Evolutionary conservation across 1,140 invertebrate genomes (phyloP), one percentile per base, ranked within the genome.

Genomic region (Centruroides sculpturatus): DNA sequence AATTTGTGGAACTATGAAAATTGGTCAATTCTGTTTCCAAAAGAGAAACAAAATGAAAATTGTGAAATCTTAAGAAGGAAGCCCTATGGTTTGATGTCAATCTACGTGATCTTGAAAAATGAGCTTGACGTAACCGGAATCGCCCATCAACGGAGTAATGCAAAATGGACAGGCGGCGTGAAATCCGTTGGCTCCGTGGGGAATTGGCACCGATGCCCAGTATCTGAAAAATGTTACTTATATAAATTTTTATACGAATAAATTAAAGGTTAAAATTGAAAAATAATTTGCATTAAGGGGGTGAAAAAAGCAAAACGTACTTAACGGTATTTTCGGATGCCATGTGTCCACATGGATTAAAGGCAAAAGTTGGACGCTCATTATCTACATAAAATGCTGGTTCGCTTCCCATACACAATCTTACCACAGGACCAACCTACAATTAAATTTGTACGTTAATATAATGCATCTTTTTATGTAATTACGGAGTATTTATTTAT

Each of bases 341-440:
- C 86, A 99, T 96, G 72, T 99, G 96, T 55, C 94, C 96, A 79
- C 96, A 99, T 23, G 96, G 96, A 79, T 91, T 96, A 77, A 99
- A 99, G 60, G 90, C 90, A 70, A 82, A 94, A 12, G 89, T 90
- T 56, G 93, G 91, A 61, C 85, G 83, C 47, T 82, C 86, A 63
- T 83, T 81, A 76, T 95, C 94, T 35, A 95, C 86, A 74, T 98
- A 98, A 77, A 98, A 94, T 59, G 91, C 88, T 58, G 93, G 85
- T 73, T 98, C 94, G 68, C 94, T 85, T 64, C 95, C 94, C 88
- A 97, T 94, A 70, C 85, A 89, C 35, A 98, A 77, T 72, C 89
- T 87, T 12, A 89, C 88, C 63, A 90, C 86, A 41, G 86, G 83
- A 51, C 89, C 88, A 60, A 79, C 74, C 78, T 85, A 83, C 68